Conservation (phyloP, 2,797 vertebrate species). For the Thamnophis elegans region DNA sequence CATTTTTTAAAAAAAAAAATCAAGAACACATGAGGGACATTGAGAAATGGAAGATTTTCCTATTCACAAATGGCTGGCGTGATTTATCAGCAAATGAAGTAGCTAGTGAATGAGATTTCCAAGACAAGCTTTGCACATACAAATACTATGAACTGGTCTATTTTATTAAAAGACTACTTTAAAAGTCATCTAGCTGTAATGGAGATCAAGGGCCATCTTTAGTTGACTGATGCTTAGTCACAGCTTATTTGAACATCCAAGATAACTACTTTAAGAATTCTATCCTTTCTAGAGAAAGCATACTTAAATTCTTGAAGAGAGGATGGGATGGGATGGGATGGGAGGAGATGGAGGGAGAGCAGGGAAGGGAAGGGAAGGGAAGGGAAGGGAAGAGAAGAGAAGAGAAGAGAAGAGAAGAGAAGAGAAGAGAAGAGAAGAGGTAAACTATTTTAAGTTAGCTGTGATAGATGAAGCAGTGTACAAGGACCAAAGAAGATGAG, state of each 20-base stretch:
- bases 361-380: rapidly evolving
- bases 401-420: too few species aligned
- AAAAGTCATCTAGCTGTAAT: background rate
- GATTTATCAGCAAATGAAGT: background rate
- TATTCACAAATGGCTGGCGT: background rate
- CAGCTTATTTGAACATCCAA: background rate
- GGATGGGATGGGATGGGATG: too few species aligned
- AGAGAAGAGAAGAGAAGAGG: background rate
- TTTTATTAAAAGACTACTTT: background rate
- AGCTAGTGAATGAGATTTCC: background rate
- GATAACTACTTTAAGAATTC: background rate
- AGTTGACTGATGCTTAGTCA: background rate
- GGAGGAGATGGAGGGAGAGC: rapidly evolving
- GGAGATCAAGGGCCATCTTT: background rate
- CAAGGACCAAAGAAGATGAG: conserved; percentile 1
- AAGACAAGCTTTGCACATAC: background rate
- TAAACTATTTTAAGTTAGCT: background rate
- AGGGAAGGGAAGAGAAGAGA: too few species aligned
- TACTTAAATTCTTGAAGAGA: background rate
- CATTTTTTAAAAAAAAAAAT: background rate
- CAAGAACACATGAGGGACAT: background rate
- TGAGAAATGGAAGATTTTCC: background rate
- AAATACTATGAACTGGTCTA: background rate
- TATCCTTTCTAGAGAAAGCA: background rate
- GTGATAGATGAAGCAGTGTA: background rate